Base-by-base conservation (phyloP, 2,113 vertebrate species). In the Drymodes brunneopygia region DNA sequence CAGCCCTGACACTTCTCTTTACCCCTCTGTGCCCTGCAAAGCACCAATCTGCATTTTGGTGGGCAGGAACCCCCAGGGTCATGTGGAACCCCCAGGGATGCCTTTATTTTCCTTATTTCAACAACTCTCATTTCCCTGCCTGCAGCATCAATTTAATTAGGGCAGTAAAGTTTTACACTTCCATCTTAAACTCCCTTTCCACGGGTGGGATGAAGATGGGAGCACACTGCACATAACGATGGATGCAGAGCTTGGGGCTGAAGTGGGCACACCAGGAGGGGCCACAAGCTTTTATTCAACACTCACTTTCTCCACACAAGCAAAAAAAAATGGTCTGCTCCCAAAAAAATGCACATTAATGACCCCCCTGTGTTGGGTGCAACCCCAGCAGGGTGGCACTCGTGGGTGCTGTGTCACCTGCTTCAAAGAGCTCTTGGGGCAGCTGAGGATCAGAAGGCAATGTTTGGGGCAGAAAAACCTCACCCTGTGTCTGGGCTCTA, bases 161-260 rank as follows among this genome's bases (percentile, higher is more conserved):
- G 79, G 28, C 56, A 23, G 31, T 24, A 3, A 93, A 93, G 47
- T 78, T 91, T 70, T 44, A 64, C 27, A 17, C 11, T 12, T 77
- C 51, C 74, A 54, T 25, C 73, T 73, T 7, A n/a, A 81, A 50
- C 23, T 66, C 79, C 54, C 12, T 66, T 70, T 50, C 47, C 82
- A 74, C 3, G 4, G 0, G 7, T 1, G 6, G 28, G 50, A 0
- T 48, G 67, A 44, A 72, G 67, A 28, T 3, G 44, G 48, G 54
- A 85, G 42, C n/a, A 3, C 2, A 0, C 57, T 1, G 29, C 50
- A 18, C 0, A 0, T 7, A 47, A 35, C 0, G 0, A 15, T 10
- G 48, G 72, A 18, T 5, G 38, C 45, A 31, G 62, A 0, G 15
- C 35, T 10, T 10, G 1, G 9, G 50, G 73, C 14, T 7, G 3